phyloP scores from a whole-genome alignment of 1,140 invertebrate species.

The Brachionus koreanus region DNA sequence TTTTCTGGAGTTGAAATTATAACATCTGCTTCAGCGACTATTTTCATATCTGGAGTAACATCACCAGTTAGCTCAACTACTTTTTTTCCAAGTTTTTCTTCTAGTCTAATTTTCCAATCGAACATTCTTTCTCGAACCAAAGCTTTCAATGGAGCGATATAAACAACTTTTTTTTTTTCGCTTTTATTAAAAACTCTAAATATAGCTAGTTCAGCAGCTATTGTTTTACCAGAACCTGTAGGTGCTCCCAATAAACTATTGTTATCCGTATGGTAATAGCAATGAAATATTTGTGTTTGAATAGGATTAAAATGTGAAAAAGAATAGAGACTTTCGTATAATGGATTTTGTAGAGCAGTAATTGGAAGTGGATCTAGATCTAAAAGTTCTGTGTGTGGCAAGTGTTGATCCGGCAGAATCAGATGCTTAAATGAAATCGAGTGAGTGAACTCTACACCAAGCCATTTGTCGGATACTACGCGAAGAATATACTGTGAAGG shows the following conservation, averaged over 20 bases:
- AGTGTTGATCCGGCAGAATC: conserved; percentile 84
- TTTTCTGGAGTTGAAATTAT: conserved; percentile 99
- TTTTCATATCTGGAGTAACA: conserved; percentile 82
- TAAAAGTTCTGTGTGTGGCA: conserved; percentile 87
- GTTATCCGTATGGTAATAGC: conserved; percentile 86
- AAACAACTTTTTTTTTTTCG: conserved; percentile 70
- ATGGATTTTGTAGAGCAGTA: conserved; percentile 72
- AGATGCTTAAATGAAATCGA: conserved; percentile 80
- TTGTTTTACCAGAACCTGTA: conserved; percentile 97
- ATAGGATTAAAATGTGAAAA: conserved; percentile 98
- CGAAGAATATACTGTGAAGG: conserved; percentile 86
- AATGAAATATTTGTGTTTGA: conserved; percentile 97
- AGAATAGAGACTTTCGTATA: conserved; percentile 73
- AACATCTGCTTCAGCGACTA: conserved; percentile 77
- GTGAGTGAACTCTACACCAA: conserved; percentile 71
- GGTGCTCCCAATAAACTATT: conserved; percentile 94
- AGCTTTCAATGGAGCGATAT: conserved; percentile 96
- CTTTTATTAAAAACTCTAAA: conserved; percentile 69
- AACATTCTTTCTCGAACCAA: conserved; percentile 89
- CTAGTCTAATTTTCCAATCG: conserved; percentile 72
- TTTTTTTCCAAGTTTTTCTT: conserved; percentile 55
- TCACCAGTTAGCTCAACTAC: conserved; percentile 96
- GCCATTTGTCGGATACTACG: conserved; percentile 81
- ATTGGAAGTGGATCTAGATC: conserved; percentile 84
- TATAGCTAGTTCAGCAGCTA: conserved; percentile 94